Percentiles rank a stretch among this genome's conserved stretches.
phyloP scores from a whole-genome alignment of 2,113 vertebrate species.

The Brachypteracias leptosomus region DNA sequence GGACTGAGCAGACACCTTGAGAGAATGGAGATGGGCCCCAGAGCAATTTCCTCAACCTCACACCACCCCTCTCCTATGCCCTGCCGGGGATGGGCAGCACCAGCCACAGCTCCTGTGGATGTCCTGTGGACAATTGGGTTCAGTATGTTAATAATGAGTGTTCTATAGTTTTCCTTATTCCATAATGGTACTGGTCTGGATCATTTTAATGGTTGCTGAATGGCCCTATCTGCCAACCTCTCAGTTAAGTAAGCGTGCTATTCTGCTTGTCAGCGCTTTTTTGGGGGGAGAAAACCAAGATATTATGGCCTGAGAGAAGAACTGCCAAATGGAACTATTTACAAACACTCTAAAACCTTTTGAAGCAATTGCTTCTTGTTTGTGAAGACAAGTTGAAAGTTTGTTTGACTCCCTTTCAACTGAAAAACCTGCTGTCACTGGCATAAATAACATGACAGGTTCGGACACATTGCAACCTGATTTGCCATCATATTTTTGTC shows the following conservation, averaged over 20 bases:
- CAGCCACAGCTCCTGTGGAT: background rate
- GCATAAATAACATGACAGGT: background rate
- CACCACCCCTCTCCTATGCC: background rate
- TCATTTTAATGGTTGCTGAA: background rate
- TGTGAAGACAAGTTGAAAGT: background rate
- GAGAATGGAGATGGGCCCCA: background rate
- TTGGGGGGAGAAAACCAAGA: background rate
- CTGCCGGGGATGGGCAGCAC: fast-evolving
- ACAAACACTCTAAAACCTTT: background rate
- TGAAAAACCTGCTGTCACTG: background rate
- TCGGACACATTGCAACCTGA: background rate
- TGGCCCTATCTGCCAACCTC: background rate
- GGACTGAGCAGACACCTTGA: fast-evolving
- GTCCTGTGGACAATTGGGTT: background rate
- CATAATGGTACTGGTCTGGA: background rate
- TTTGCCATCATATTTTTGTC: background rate
- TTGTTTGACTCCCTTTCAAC: background rate
- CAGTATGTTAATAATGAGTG: background rate
- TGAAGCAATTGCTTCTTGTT: background rate
- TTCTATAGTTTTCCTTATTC: background rate
- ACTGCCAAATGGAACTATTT: constrained; percentile 2
- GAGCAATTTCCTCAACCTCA: background rate
- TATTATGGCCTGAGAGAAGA: background rate
- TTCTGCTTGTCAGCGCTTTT: background rate
- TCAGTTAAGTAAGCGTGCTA: background rate